These are phyloP conservation scores for Hystrix cristata DNA, from an alignment of 2,113 vertebrate species.

Conservation along the genomic window DNA sequence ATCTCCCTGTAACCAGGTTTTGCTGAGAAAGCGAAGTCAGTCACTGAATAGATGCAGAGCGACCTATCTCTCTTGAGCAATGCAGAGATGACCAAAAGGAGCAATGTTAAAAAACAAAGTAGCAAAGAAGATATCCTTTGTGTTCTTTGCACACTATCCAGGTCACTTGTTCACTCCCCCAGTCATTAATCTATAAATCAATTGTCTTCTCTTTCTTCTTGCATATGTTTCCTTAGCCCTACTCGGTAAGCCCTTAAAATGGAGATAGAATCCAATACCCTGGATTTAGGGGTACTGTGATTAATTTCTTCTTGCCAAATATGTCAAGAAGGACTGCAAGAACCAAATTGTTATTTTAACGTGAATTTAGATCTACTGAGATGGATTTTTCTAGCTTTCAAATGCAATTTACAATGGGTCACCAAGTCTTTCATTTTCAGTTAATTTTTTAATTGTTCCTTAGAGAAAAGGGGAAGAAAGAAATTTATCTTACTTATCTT, in stretches of 20 bases:
- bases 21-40: neutral
- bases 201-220: neutral
- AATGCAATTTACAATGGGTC: neutral
- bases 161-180: neutral
- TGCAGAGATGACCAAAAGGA: neutral
- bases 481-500: neutral
- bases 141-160: neutral
- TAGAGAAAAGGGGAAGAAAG: neutral
- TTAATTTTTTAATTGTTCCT: conserved; percentile 29
- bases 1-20: neutral
- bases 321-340: conserved; percentile 25
- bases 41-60: neutral
- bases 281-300: neutral
- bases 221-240: neutral
- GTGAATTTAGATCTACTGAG: neutral
- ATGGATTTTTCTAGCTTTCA: conserved; percentile 34
- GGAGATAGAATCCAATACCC: conserved; percentile 29
- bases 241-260: conserved; percentile 44
- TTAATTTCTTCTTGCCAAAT: conserved; percentile 61
- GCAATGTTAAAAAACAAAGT: neutral
- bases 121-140: neutral
- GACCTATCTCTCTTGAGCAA: neutral
- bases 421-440: neutral
- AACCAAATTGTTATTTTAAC: neutral
- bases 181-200: conserved; percentile 53